phyloP scores from a whole-genome alignment of 2,888 invertebrate species.

The Hecatera dysodea region DNA sequence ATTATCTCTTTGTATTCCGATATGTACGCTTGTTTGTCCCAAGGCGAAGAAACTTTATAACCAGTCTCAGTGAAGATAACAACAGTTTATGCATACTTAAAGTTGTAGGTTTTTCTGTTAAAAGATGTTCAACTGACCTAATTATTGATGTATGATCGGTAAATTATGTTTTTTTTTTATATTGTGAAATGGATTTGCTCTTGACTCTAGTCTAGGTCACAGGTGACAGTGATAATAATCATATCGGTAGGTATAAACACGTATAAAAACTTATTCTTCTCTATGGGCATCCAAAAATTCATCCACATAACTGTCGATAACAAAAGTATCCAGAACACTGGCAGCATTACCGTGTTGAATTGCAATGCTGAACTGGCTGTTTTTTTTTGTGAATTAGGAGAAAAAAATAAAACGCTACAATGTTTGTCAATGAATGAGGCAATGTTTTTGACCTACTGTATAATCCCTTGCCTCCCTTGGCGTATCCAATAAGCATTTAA shows the following conservation, averaged over 20 bases:
- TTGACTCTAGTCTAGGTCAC: too few species aligned
- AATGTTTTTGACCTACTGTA: background rate
- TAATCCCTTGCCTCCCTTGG: background rate
- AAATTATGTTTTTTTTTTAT: too few species aligned
- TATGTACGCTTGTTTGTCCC: slow-evolving; percentile 29
- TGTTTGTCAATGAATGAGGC: too few species aligned
- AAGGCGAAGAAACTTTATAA: slow-evolving; percentile 30
- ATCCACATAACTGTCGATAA: too few species aligned
- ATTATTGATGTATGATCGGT: background rate
- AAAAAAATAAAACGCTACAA: slow-evolving; percentile 3
- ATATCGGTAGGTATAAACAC: too few species aligned
- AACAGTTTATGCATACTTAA: background rate
- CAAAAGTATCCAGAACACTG: too few species aligned
- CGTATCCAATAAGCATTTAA: background rate
- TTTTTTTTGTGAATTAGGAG: background rate
- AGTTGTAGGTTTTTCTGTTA: background rate
- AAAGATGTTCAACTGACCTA: background rate
- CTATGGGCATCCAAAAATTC: too few species aligned
- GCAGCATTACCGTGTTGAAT: too few species aligned
- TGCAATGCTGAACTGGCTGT: too few species aligned
- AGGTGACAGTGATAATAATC: too few species aligned
- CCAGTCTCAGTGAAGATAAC: slow-evolving; percentile 9
- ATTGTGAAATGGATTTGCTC: too few species aligned
- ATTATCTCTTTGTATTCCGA: slow-evolving; percentile 23
- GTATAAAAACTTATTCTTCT: too few species aligned